A percentile compares a stretch with the other conserved stretches of the same genome.
Evolutionary conservation across 2,113 vertebrate species (phyloP).

Genomic region (Notechis scutatus): DNA sequence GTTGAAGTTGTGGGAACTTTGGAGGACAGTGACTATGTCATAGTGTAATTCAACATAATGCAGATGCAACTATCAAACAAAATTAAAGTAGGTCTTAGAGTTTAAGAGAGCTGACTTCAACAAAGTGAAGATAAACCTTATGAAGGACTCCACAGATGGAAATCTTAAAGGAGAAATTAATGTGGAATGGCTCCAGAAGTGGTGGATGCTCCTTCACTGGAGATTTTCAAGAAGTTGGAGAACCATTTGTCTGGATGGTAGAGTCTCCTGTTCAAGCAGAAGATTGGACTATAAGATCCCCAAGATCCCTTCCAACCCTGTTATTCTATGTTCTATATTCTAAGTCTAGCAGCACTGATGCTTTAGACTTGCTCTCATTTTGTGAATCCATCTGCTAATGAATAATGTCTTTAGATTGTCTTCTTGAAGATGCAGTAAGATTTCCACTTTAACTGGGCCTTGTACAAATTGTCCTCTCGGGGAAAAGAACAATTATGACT

Average conservation of each 20-base stretch:
- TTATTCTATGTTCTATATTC: not conserved
- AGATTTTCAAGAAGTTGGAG: not conserved
- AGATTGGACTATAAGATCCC: not conserved
- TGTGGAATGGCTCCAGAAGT: not conserved
- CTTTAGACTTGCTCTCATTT: not conserved
- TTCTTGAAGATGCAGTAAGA: conserved; percentile 2
- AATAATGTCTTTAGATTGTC: not conserved
- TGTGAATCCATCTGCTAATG: not conserved
- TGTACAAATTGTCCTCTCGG: not conserved
- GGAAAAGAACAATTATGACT: not conserved
- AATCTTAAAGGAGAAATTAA: not conserved
- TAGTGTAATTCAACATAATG: no score
- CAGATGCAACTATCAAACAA: no score
- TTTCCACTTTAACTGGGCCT: not conserved
- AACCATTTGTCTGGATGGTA: not conserved
- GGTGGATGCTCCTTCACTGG: not conserved
- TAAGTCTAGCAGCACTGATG: not conserved
- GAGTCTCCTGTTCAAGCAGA: not conserved
- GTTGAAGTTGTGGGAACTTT: no score
- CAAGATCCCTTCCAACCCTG: not conserved
- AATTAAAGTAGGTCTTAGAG: no score
- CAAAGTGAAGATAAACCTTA: no score
- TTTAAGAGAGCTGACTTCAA: no score
- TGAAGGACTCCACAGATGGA: no score
- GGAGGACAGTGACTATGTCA: no score